phyloP scores from a whole-genome alignment of 2,113 vertebrate genomes.

The Ictalurus punctatus region DNA sequence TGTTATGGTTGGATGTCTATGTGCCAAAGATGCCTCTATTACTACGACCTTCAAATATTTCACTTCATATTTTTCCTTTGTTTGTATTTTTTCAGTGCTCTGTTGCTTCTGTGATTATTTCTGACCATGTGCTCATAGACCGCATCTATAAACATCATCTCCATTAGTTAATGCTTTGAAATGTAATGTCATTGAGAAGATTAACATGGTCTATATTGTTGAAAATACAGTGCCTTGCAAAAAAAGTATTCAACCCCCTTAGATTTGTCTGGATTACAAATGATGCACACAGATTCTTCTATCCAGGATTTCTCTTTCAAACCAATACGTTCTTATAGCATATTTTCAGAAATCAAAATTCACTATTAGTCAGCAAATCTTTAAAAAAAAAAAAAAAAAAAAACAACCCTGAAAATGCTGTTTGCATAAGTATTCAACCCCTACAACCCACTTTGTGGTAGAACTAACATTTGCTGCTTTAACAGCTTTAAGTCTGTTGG shows the following conservation, averaged over 20 bases:
- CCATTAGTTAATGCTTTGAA: neutral
- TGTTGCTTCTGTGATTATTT: neutral
- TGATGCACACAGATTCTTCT: neutral
- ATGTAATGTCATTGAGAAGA: neutral
- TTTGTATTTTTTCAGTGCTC: neutral
- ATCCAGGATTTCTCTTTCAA: neutral
- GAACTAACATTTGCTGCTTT: neutral
- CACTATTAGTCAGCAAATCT: neutral
- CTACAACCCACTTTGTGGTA: neutral
- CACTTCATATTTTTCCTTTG: neutral
- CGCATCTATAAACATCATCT: slow-evolving; percentile 12
- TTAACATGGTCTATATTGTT: neutral
- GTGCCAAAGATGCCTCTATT: neutral
- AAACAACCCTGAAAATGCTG: neutral
- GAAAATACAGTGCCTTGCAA: neutral
- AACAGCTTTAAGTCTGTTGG: neutral
- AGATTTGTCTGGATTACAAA: neutral
- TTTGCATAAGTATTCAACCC: neutral
- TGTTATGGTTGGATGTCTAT: neutral
- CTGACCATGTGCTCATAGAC: neutral
- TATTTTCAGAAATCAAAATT: neutral
- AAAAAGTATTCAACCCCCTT: neutral
- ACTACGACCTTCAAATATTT: neutral
- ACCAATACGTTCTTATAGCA: neutral
- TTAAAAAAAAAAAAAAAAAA: neutral